Percentiles rank a stretch among this genome's conserved stretches.
phyloP scores from a whole-genome alignment of 2,113 vertebrate species.

The Xiphophorus hellerii region DNA sequence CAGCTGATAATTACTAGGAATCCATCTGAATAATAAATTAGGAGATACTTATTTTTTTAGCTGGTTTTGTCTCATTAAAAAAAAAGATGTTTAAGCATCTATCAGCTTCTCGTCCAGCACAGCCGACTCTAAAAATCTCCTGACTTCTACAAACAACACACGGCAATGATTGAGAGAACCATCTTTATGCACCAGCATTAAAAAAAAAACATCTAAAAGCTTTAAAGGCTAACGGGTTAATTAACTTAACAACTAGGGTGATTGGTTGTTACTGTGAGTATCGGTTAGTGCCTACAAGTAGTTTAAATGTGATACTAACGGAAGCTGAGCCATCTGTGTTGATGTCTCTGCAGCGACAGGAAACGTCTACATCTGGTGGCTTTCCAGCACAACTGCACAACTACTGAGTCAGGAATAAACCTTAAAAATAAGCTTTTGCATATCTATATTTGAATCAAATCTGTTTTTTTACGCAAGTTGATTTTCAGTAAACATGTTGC shows the following conservation, averaged over 20 bases:
- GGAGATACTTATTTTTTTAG: neutral
- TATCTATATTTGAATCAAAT: neutral
- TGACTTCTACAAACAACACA: constrained; percentile 13
- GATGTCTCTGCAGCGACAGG: constrained; percentile 14
- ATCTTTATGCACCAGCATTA: constrained; percentile 64
- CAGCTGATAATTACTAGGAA: constrained; percentile 4
- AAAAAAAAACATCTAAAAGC: constrained; percentile 46
- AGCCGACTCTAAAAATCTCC: constrained; percentile 15
- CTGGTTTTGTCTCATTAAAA: constrained; percentile 10
- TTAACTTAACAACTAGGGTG: neutral
- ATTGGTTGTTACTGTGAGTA: neutral
- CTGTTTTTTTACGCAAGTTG: too few species aligned
- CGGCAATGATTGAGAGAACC: neutral
- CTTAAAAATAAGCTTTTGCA: neutral
- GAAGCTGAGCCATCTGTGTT: neutral
- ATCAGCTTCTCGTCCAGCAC: constrained; percentile 11
- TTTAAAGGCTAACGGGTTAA: neutral
- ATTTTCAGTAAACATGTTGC: too few species aligned
- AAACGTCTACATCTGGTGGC: constrained; percentile 72
- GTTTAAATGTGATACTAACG: constrained; percentile 33
- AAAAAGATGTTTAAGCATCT: constrained; percentile 7
- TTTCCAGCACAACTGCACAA: constrained; percentile 24
- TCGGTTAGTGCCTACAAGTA: neutral
- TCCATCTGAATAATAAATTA: neutral
- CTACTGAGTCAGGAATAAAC: neutral